A percentile compares a stretch with the other conserved stretches of the same genome.
Conservation (phyloP, 2,113 vertebrate species). For the Mastomys natalensis region DNA sequence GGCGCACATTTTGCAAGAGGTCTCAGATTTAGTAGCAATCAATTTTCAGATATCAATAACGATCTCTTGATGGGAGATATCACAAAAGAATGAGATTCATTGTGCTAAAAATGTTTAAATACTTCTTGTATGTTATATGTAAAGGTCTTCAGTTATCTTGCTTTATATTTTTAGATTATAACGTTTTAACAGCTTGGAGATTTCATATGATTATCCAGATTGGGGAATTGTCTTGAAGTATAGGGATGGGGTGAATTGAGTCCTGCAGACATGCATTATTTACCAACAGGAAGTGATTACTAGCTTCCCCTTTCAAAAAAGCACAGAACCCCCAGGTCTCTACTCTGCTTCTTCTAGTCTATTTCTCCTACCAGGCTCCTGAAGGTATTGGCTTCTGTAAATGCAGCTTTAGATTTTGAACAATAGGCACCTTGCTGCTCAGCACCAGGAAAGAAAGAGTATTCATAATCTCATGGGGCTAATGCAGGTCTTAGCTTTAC, state of each 20-base stretch:
- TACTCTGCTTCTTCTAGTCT: background rate
- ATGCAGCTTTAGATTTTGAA: background rate
- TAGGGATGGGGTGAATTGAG: background rate
- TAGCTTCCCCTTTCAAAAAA: background rate
- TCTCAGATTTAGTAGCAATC: background rate
- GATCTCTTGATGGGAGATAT: background rate
- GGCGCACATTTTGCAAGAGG: rapidly evolving
- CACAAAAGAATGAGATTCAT: background rate
- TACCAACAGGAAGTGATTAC: background rate
- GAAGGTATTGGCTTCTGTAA: background rate
- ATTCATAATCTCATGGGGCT: background rate
- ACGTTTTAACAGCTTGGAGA: background rate
- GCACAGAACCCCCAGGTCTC: background rate
- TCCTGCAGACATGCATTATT: background rate
- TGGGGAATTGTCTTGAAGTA: background rate
- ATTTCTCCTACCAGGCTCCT: background rate
- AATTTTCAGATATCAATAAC: background rate
- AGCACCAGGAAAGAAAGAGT: background rate
- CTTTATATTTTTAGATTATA: background rate
- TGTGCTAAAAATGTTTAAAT: background rate
- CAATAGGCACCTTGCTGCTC: background rate
- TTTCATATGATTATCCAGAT: background rate
- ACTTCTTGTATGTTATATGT: background rate
- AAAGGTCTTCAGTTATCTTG: background rate
- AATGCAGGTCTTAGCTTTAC: background rate